These are phyloP conservation scores for Ectobius pallidus DNA, from an alignment of 2,888 invertebrate genomes.

Conservation along the genomic window DNA sequence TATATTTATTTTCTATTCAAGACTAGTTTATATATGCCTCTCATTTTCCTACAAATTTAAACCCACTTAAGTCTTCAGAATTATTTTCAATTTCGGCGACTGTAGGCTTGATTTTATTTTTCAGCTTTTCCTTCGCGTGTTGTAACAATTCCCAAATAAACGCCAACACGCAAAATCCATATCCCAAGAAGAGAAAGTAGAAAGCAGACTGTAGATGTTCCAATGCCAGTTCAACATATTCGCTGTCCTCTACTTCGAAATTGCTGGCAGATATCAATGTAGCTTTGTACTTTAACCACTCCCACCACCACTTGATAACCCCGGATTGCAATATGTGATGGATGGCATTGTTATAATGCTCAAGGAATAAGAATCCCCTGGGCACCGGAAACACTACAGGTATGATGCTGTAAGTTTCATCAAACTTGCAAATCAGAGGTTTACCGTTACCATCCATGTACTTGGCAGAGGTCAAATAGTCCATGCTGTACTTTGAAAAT, in stretches of 20 bases:
- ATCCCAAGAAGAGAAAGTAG: not conserved
- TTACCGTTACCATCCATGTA: constrained; percentile 9
- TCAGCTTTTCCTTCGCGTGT: too few relatives aligned
- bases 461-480: constrained; percentile 6
- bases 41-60: too few relatives aligned
- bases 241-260: not conserved
- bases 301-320: constrained; percentile 13
- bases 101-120: too few relatives aligned
- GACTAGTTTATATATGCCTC: too few relatives aligned
- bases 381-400: constrained; percentile 5
- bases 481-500: constrained; percentile 9
- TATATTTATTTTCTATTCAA: too few relatives aligned
- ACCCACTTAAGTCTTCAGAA: too few relatives aligned
- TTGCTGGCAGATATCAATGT: not conserved
- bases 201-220: not conserved
- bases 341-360: not conserved
- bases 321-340: not conserved
- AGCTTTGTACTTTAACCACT: not conserved
- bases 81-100: too few relatives aligned
- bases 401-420: not conserved
- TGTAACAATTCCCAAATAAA: not conserved
- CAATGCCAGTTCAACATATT: not conserved
- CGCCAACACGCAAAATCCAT: not conserved
- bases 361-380: not conserved
- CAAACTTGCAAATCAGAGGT: constrained; percentile 13